These are phyloP conservation scores for Seira musarum DNA, from an alignment of 2,888 invertebrate genomes.

Conservation along the genomic window DNA sequence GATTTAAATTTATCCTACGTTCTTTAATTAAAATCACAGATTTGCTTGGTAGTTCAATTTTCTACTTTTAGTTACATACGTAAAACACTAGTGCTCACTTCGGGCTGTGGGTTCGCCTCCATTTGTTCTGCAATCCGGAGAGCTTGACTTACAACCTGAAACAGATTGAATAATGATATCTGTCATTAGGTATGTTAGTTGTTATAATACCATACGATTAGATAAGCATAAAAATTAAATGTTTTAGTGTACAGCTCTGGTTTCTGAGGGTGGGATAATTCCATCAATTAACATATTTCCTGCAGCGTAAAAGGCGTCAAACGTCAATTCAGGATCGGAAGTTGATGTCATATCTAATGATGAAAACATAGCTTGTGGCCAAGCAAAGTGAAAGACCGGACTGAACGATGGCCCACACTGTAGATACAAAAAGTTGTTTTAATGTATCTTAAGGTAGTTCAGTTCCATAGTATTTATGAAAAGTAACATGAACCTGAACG, in stretches of 20 bases:
- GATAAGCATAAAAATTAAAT: neutral
- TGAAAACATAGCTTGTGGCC: constrained; percentile 63
- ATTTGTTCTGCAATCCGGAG: constrained; percentile 57
- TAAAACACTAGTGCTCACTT: constrained; percentile 20
- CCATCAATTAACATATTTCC: constrained; percentile 63
- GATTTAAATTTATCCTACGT: too few relatives aligned
- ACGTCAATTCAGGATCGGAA: constrained; percentile 7
- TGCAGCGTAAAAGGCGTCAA: constrained; percentile 65
- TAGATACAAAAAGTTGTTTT: constrained; percentile 9
- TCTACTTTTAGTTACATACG: constrained; percentile 20
- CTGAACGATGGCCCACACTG: constrained; percentile 66
- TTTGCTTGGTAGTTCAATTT: too few relatives aligned
- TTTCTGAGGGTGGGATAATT: constrained; percentile 61
- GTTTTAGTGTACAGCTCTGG: constrained; percentile 58
- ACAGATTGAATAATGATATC: too few relatives aligned
- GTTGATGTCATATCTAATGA: constrained; percentile 48
- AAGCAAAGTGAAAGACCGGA: constrained; percentile 64
- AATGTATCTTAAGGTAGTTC: neutral
- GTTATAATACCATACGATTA: neutral
- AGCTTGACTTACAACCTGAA: constrained; percentile 43
- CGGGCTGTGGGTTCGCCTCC: constrained; percentile 35
- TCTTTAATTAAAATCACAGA: too few relatives aligned
- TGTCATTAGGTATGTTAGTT: too few relatives aligned
- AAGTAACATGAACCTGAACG: neutral
- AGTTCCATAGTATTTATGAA: neutral